Evolutionary conservation across 2,797 vertebrate genomes (phyloP).

Genomic region (Muscicapa comitata): DNA sequence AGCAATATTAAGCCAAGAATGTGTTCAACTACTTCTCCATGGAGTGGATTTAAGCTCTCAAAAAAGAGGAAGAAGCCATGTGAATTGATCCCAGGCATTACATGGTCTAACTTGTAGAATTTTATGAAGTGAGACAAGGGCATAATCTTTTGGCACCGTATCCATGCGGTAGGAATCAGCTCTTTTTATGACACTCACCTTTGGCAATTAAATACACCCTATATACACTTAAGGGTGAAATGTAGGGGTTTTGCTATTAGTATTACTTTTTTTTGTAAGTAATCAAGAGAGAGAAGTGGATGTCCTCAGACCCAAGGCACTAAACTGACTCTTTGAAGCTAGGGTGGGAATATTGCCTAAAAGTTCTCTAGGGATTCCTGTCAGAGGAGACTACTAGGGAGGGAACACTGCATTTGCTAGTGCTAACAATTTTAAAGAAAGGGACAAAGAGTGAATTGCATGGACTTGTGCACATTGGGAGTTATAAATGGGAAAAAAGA

Average conservation of each 20-base stretch:
- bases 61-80: background rate
- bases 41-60: background rate
- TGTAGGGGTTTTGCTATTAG: rapidly evolving
- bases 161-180: background rate
- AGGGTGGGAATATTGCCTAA: background rate
- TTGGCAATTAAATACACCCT: background rate
- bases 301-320: background rate
- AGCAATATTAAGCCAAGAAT: background rate
- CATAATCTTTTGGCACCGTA: background rate
- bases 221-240: background rate
- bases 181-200: background rate
- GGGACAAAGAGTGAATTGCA: background rate
- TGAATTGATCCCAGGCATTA: background rate
- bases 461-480: background rate
- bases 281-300: background rate
- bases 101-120: background rate
- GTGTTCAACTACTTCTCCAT: background rate
- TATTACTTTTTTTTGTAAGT: background rate
- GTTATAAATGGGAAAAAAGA: background rate
- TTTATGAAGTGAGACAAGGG: background rate
- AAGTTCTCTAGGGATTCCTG: background rate
- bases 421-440: background rate
- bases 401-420: background rate
- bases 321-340: background rate
- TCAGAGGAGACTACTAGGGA: background rate